Percentiles rank a stretch among this genome's conserved stretches.
These are phyloP conservation scores for Alligator mississippiensis DNA, from an alignment of 2,113 vertebrate genomes.

Conservation along the genomic window DNA sequence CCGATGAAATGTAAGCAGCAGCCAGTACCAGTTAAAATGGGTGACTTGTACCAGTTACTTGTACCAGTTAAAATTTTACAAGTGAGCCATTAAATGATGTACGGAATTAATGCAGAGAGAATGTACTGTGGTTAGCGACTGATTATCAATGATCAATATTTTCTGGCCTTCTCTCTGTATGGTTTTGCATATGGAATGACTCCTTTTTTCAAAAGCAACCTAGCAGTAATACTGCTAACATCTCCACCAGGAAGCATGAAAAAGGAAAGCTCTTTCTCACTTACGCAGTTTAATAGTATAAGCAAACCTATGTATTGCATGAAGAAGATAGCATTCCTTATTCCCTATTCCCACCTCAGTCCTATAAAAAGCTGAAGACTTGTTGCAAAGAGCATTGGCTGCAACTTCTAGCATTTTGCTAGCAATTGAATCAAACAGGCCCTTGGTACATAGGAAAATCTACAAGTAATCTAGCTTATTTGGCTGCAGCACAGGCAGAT, in stretches of 20 bases:
- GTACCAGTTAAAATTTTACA: background rate
- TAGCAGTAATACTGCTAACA: accelerated
- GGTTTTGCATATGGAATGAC: background rate
- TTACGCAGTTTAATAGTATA: background rate
- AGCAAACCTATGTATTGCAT: background rate
- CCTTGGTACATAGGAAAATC: background rate
- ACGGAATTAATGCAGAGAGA: background rate
- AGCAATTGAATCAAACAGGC: background rate
- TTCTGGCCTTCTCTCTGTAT: background rate
- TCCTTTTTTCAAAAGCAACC: background rate
- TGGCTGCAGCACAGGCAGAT: constrained; percentile 8
- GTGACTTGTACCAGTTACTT: no score
- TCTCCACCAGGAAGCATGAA: background rate
- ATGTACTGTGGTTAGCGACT: background rate
- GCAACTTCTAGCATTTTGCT: background rate
- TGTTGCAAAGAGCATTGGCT: background rate
- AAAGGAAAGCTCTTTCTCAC: no score
- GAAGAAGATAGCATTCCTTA: background rate
- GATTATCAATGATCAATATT: background rate
- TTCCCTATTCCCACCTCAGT: background rate
- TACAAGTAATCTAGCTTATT: background rate
- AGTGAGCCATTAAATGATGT: background rate
- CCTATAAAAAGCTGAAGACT: accelerated
- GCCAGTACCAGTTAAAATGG: background rate
- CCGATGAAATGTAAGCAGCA: background rate